Evolutionary conservation across 2,113 vertebrate species (phyloP).

Genomic region (Zootoca vivipara): DNA sequence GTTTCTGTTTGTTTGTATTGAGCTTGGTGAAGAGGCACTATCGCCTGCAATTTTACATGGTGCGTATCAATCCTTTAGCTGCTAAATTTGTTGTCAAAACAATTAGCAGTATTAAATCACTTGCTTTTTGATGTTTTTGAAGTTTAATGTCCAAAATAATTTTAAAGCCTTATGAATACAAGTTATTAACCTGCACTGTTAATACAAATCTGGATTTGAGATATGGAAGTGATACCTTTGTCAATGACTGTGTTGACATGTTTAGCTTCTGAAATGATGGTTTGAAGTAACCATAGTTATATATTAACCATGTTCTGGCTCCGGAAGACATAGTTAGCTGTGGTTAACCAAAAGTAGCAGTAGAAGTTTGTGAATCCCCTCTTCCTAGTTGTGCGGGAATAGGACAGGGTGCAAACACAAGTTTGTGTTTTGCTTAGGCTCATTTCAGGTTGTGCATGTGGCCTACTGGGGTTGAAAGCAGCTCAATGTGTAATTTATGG

Average conservation of each 20-base stretch:
- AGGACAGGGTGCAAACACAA: no score
- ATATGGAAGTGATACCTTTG: not conserved
- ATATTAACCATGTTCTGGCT: no score
- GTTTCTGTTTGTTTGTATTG: slow-evolving; percentile 99
- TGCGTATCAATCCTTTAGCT: slow-evolving; percentile 84
- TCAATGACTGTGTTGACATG: not conserved
- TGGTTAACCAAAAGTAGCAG: no score
- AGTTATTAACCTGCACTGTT: not conserved
- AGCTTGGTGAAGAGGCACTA: slow-evolving; percentile 99
- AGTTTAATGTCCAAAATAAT: not conserved
- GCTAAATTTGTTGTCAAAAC: not conserved
- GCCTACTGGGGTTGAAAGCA: no score
- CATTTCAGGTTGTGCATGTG: no score
- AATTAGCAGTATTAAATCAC: not conserved
- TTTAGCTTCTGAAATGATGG: not conserved
- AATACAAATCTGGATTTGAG: not conserved
- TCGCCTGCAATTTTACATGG: slow-evolving; percentile 99
- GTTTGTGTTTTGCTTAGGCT: no score
- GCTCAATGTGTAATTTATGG: not conserved
- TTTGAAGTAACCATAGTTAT: no score
- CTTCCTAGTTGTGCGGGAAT: no score
- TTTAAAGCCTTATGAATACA: not conserved
- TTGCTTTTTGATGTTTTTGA: not conserved
- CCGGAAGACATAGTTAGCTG: no score
- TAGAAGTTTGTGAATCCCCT: no score